Percentiles rank a stretch among this genome's conserved stretches.
Conservation (phyloP, 2,113 vertebrate species). For the Myanophis thanlyinensis region DNA sequence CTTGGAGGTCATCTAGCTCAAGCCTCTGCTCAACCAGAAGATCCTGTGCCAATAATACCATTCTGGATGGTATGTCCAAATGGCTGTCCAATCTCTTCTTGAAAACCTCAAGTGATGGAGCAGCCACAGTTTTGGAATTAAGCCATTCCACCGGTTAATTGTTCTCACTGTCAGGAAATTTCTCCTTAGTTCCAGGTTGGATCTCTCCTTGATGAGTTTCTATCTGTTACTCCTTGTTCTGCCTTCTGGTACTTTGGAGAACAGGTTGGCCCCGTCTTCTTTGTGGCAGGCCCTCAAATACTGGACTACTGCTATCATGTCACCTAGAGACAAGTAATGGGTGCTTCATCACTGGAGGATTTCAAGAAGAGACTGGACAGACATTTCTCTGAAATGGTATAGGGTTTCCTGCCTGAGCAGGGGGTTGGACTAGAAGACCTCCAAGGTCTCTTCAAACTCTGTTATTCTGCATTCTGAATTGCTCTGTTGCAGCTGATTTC, state of each 20-base stretch:
- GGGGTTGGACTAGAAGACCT: neutral
- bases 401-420: neutral
- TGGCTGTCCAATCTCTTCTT: neutral
- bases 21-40: too few species aligned
- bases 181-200: neutral
- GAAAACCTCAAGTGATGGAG: neutral
- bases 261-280: neutral
- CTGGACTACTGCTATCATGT: neutral
- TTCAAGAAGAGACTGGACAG: too few species aligned
- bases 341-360: too few species aligned
- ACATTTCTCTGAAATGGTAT: too few species aligned
- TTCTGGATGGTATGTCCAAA: neutral
- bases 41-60: too few species aligned
- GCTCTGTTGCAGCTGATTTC: neutral
- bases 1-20: neutral
- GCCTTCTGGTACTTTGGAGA: neutral
- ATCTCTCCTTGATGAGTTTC: neutral
- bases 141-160: neutral
- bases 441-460: neutral
- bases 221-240: neutral
- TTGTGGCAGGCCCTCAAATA: neutral
- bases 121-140: neutral
- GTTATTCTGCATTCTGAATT: neutral
- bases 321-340: too few species aligned
- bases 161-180: neutral